Percentiles rank a stretch among this genome's conserved stretches.
Evolutionary conservation across 2,797 vertebrate species (phyloP).

Genomic region (Steatocranus sp.): DNA sequence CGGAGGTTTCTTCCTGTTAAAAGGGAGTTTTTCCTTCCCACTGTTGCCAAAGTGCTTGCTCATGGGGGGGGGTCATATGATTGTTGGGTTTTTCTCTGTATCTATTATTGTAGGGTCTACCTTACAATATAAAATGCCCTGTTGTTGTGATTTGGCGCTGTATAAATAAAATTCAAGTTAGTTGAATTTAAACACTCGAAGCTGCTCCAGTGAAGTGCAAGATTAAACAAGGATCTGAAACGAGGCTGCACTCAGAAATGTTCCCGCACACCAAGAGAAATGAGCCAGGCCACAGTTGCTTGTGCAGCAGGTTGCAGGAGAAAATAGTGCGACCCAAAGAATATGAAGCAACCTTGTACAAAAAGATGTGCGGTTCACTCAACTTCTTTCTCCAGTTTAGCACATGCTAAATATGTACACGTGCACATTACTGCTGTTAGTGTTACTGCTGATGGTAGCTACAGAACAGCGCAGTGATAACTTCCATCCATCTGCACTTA

Average conservation of each 20-base stretch:
- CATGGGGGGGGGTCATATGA: not conserved
- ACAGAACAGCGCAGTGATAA: accelerated
- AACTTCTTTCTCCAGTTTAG: not conserved
- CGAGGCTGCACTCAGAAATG: not conserved
- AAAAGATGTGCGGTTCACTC: not conserved
- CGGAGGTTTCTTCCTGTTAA: too few relatives aligned
- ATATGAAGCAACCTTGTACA: accelerated
- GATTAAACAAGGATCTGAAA: not conserved
- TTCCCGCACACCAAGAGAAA: not conserved
- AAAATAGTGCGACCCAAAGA: not conserved
- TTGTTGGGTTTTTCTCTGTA: not conserved
- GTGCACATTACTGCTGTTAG: not conserved
- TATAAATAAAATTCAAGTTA: accelerated
- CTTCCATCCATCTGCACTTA: not conserved
- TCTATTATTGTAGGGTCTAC: accelerated
- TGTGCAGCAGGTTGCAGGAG: not conserved
- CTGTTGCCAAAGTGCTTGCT: not conserved
- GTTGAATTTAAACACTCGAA: not conserved
- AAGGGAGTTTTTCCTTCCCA: too few relatives aligned
- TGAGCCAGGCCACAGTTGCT: not conserved
- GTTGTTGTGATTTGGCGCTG: accelerated
- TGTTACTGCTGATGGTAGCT: not conserved
- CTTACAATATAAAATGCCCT: accelerated
- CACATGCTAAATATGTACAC: not conserved
- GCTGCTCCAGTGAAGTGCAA: not conserved